phyloP scores from a whole-genome alignment of 1,140 invertebrate species.

The Tetraneura akinire region DNA sequence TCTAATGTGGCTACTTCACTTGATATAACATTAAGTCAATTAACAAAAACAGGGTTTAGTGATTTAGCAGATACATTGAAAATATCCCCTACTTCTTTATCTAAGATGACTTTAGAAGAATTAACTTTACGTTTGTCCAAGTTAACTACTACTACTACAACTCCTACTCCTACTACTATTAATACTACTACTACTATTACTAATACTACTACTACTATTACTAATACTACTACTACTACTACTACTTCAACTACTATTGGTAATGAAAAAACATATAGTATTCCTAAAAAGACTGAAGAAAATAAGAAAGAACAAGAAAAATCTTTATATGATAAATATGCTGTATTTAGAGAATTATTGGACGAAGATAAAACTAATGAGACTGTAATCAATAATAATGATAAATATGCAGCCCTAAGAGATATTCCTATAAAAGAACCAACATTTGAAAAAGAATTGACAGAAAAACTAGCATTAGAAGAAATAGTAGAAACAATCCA shows the following conservation, averaged over 20 bases:
- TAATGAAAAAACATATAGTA: constrained; percentile 68
- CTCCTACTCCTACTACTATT: no score
- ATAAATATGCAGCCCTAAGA: constrained; percentile 71
- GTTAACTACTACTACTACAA: constrained; percentile 58
- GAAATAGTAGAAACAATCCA: constrained; percentile 35
- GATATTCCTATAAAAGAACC: constrained; percentile 69
- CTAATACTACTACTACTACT: no score
- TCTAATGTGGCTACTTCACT: constrained; percentile 57
- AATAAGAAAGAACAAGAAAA: constrained; percentile 55
- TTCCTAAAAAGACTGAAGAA: constrained; percentile 63
- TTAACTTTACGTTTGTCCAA: constrained; percentile 73
- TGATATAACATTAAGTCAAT: constrained; percentile 78
- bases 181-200: no score
- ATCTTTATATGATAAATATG: constrained; percentile 73
- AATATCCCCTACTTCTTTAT: constrained; percentile 75
- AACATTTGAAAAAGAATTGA: constrained; percentile 55
- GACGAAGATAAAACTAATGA: constrained; percentile 64
- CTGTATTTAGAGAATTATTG: constrained; percentile 80
- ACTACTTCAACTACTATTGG: constrained; percentile 61
- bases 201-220: no score
- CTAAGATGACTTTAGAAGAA: constrained; percentile 81
- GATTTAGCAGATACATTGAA: constrained; percentile 74
- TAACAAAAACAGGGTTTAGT: constrained; percentile 77
- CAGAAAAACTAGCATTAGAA: constrained; percentile 51
- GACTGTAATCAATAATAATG: constrained; percentile 56